Conservation (phyloP, 2,113 vertebrate genomes). For the Sphaerodactylus townsendi region DNA sequence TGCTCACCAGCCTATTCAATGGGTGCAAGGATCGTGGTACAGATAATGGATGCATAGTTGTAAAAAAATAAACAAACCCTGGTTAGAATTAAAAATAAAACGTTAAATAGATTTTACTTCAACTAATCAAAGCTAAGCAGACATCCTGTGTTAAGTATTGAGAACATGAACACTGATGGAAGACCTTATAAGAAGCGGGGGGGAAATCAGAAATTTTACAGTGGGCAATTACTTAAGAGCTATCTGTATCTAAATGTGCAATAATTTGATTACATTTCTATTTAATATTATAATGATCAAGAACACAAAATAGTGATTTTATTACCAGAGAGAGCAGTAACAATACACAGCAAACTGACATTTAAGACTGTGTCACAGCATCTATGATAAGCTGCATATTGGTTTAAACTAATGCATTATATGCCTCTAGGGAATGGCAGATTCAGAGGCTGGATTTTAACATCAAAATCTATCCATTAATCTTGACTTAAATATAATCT, state of each 20-base stretch:
- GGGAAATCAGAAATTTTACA: conserved; percentile 77
- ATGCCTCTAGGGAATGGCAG: conserved; percentile 79
- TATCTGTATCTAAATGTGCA: conserved; percentile 88
- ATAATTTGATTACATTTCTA: conserved; percentile 93
- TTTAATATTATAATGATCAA: conserved; percentile 93
- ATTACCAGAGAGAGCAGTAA: conserved; percentile 84
- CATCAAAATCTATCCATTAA: conserved; percentile 88
- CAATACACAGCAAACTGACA: conserved; percentile 80
- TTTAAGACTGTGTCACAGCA: conserved; percentile 81
- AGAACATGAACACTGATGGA: conserved; percentile 55
- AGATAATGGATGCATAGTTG: background rate
- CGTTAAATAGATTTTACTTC: background rate
- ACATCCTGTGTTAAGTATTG: conserved; percentile 44
- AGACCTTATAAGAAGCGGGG: conserved; percentile 59
- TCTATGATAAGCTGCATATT: conserved; percentile 80
- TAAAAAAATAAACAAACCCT: background rate
- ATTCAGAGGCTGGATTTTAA: conserved; percentile 80
- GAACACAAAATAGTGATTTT: conserved; percentile 91
- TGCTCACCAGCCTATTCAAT: background rate
- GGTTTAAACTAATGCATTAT: conserved; percentile 86
- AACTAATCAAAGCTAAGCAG: conserved; percentile 41
- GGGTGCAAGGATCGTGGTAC: background rate
- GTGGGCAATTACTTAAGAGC: conserved; percentile 80
- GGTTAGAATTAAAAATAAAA: background rate
- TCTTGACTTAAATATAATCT: conserved; percentile 91